phyloP scores from a whole-genome alignment of 2,888 invertebrate species.

The Limenitis camilla region DNA sequence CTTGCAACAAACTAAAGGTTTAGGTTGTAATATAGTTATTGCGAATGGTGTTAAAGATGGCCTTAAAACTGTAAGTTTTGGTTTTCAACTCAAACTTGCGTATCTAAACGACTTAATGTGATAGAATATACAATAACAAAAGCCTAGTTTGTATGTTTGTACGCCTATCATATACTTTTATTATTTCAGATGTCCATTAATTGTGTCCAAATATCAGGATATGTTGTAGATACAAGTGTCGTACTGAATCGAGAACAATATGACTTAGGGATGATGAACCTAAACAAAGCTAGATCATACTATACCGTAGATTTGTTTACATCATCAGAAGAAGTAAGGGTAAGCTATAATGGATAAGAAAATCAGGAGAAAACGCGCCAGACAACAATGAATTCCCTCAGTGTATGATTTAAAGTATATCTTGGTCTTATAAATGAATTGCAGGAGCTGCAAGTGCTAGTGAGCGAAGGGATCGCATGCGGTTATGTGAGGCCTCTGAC shows the following conservation, averaged over 20 bases:
- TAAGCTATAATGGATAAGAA: slow-evolving; percentile 20
- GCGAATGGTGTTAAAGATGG: slow-evolving; percentile 33
- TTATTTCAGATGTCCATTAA: slow-evolving; percentile 20
- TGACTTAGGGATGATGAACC: slow-evolving; percentile 23
- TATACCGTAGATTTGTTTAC: slow-evolving; percentile 17
- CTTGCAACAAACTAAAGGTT: slow-evolving; percentile 32
- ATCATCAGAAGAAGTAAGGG: slow-evolving; percentile 13
- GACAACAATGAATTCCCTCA: too few species aligned
- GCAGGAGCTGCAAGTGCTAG: slow-evolving; percentile 32
- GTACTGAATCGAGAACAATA: slow-evolving; percentile 23
- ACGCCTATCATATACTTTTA: background rate
- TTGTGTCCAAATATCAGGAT: slow-evolving; percentile 16
- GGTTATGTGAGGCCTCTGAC: slow-evolving; percentile 49
- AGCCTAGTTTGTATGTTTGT: too few species aligned
- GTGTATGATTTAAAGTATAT: background rate
- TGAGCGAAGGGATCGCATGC: slow-evolving; percentile 41
- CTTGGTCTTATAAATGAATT: background rate
- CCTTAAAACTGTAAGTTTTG: slow-evolving; percentile 41
- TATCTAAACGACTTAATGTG: too few species aligned
- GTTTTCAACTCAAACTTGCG: background rate
- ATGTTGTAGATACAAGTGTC: slow-evolving; percentile 19
- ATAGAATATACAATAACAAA: too few species aligned
- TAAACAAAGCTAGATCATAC: slow-evolving; percentile 21
- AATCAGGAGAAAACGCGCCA: background rate
- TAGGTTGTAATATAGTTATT: slow-evolving; percentile 42